Conservation (phyloP, 2,113 vertebrate genomes). For the Syngnathoides biaculeatus region DNA sequence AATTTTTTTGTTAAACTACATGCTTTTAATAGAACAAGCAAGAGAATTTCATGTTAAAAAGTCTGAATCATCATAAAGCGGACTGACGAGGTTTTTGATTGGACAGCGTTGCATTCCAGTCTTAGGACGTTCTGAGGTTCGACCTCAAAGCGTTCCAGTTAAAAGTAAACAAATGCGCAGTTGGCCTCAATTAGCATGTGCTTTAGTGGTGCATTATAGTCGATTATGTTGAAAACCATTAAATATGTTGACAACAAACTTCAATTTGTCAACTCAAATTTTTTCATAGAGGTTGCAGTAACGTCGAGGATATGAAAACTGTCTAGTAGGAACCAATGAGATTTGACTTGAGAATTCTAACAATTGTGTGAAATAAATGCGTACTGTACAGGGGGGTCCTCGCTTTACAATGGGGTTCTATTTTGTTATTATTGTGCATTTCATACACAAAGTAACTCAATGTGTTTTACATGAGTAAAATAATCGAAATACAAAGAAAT, state of each 20-base stretch:
- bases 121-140: neutral
- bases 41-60: neutral
- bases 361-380: no score
- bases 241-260: neutral
- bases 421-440: no score
- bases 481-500: no score
- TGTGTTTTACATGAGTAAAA: no score
- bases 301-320: neutral
- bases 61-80: neutral
- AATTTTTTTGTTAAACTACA: neutral
- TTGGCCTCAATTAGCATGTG: neutral
- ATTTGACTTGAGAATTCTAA: no score
- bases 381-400: no score
- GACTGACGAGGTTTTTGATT: constrained; percentile 8
- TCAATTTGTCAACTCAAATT: neutral
- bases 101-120: constrained; percentile 33
- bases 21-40: neutral
- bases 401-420: no score
- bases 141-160: constrained; percentile 2
- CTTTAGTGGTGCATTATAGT: neutral
- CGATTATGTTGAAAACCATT: neutral
- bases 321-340: neutral
- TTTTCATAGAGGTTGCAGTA: neutral
- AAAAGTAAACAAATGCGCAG: neutral
- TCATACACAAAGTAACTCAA: no score